These are phyloP conservation scores for Periophthalmodon schlosseri DNA, from an alignment of 2,113 vertebrate genomes.

Conservation along the genomic window DNA sequence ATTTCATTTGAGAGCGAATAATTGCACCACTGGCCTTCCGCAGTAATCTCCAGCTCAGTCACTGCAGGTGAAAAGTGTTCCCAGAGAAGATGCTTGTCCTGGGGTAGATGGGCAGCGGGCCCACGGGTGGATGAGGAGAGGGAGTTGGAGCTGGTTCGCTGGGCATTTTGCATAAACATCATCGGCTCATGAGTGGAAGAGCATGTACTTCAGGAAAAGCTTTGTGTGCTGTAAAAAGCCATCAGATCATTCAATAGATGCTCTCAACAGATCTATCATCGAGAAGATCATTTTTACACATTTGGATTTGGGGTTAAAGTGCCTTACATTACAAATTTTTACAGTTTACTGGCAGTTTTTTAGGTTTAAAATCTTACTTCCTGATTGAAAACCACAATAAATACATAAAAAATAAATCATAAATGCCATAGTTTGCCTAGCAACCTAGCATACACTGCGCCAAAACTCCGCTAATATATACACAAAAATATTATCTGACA, in stretches of 20 bases:
- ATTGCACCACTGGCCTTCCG: constrained; percentile 56
- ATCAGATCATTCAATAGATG: background rate
- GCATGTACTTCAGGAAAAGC: constrained; percentile 28
- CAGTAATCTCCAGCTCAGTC: constrained; percentile 63
- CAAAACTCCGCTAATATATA: too few species aligned
- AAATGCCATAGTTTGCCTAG: too few species aligned
- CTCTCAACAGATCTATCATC: too few species aligned
- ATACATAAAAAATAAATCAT: too few species aligned
- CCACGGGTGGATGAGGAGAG: constrained; percentile 69
- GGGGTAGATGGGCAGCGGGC: constrained; percentile 59
- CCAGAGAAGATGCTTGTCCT: constrained; percentile 51
- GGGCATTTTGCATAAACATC: constrained; percentile 54
- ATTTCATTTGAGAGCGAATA: constrained; percentile 57
- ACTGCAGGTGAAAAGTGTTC: constrained; percentile 61
- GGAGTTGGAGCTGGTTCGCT: constrained; percentile 55
- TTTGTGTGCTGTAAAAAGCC: constrained; percentile 20
- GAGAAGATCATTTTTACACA: too few species aligned
- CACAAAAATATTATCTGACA: too few species aligned
- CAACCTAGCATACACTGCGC: too few species aligned
- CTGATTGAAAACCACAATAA: too few species aligned
- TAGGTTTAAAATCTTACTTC: too few species aligned
- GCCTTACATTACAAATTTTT: too few species aligned
- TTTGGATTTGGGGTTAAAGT: too few species aligned
- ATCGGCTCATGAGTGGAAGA: constrained; percentile 51
- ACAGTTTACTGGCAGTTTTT: too few species aligned